phyloP scores from a whole-genome alignment of 53 echinoderm and acorn worm species.

The Zoroaster sp. region DNA sequence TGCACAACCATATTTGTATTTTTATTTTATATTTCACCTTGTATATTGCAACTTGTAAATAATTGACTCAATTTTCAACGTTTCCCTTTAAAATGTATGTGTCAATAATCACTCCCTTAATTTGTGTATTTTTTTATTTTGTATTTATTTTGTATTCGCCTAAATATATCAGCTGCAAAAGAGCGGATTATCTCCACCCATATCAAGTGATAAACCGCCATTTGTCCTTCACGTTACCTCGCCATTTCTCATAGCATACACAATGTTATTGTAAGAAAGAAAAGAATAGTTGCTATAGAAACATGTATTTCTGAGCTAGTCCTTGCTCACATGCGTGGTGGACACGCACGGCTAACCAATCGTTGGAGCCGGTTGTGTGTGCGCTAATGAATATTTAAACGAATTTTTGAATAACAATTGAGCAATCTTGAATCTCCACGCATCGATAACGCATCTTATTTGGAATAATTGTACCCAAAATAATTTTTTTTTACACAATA shows the following conservation, averaged over 20 bases:
- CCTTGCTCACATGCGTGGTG: background rate
- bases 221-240: background rate
- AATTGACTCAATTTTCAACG: no score
- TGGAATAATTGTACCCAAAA: no score
- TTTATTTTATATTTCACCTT: no score
- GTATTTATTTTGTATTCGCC: no score
- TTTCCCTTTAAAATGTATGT: no score
- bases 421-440: background rate
- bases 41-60: no score
- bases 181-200: background rate
- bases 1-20: no score
- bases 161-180: no score
- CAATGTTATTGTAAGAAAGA: background rate
- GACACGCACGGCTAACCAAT: background rate
- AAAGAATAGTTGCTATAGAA: background rate
- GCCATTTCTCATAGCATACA: background rate
- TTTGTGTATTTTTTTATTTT: no score
- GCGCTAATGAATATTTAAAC: background rate
- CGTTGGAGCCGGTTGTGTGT: background rate
- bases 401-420: background rate
- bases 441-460: no score
- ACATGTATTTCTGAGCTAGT: background rate
- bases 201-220: background rate
- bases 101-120: no score
- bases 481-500: no score